Evolutionary conservation across 2,888 invertebrate species (phyloP).

Genomic region (Eumerus sabulonum): DNA sequence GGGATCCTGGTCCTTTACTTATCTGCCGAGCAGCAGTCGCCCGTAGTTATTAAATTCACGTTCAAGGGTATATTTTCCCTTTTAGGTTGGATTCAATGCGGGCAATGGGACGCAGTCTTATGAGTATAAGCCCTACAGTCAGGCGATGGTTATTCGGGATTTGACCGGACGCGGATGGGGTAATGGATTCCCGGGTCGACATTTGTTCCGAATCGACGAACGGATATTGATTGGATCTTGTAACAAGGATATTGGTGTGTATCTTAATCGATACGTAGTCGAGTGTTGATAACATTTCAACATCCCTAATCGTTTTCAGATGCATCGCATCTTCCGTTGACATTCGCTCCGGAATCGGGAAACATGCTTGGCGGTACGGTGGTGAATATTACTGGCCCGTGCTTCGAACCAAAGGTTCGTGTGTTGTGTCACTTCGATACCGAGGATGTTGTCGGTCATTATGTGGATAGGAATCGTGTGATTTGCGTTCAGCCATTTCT

Average conservation of each 20-base stretch:
- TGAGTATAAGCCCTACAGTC: conserved; percentile 94
- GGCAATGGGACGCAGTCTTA: conserved; percentile 95
- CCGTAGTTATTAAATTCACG: conserved; percentile 34
- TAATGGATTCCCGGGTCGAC: conserved; percentile 92
- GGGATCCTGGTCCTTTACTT: conserved; percentile 1
- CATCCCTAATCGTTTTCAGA: conserved; percentile 79
- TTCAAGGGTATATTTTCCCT: conserved; percentile 2
- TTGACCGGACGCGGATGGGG: conserved; percentile 91
- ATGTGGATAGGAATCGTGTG: conserved; percentile 89
- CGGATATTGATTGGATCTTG: conserved; percentile 95
- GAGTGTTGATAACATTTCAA: neutral
- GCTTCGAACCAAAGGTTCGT: conserved; percentile 87
- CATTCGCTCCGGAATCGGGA: conserved; percentile 96
- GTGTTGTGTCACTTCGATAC: conserved; percentile 92
- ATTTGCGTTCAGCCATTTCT: conserved; percentile 93
- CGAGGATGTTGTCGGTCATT: conserved; percentile 87
- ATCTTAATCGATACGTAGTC: neutral
- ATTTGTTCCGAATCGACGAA: conserved; percentile 97
- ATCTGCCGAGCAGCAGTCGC: conserved; percentile 6
- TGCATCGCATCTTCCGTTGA: conserved; percentile 88
- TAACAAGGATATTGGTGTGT: conserved; percentile 90
- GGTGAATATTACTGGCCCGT: conserved; percentile 97
- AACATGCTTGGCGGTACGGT: conserved; percentile 98
- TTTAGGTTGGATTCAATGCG: conserved; percentile 95
- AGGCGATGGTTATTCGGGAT: conserved; percentile 90